phyloP scores from a whole-genome alignment of 2,888 invertebrate genomes.

The Neoascia interrupta region DNA sequence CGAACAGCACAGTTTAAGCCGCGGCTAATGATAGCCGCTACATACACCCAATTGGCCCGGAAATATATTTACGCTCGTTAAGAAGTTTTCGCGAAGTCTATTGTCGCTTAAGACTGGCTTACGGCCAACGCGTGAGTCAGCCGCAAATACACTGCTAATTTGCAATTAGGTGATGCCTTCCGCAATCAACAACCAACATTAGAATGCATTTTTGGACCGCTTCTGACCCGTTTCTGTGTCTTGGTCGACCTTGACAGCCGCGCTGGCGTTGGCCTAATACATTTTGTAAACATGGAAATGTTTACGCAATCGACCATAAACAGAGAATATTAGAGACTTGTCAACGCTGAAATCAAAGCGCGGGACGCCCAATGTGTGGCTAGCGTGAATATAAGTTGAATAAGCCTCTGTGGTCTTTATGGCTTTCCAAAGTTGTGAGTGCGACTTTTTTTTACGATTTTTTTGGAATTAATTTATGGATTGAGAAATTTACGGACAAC shows the following conservation, averaged over 20 bases:
- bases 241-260: background rate
- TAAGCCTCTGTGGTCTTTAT: background rate
- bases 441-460: background rate
- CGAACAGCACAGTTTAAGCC: background rate
- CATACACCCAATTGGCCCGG: conserved; percentile 2
- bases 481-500: conserved; percentile 1
- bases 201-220: conserved; percentile 11
- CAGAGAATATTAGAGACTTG: background rate
- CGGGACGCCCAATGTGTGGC: too few relatives aligned
- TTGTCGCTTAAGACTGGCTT: background rate
- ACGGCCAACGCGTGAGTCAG: too few relatives aligned
- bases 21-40: conserved; percentile 10
- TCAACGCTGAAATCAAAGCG: too few relatives aligned
- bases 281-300: conserved; percentile 12
- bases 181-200: conserved; percentile 15
- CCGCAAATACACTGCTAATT: background rate
- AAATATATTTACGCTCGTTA: conserved; percentile 21
- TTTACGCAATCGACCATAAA: conserved; percentile 13
- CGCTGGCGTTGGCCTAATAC: background rate
- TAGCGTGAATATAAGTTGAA: background rate
- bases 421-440: background rate
- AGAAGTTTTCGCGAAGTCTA: background rate
- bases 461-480: too few relatives aligned
- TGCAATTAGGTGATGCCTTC: conserved; percentile 17
- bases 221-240: background rate